These are phyloP conservation scores for Pseudopipra pipra DNA, from an alignment of 2,113 vertebrate genomes.

Conservation along the genomic window DNA sequence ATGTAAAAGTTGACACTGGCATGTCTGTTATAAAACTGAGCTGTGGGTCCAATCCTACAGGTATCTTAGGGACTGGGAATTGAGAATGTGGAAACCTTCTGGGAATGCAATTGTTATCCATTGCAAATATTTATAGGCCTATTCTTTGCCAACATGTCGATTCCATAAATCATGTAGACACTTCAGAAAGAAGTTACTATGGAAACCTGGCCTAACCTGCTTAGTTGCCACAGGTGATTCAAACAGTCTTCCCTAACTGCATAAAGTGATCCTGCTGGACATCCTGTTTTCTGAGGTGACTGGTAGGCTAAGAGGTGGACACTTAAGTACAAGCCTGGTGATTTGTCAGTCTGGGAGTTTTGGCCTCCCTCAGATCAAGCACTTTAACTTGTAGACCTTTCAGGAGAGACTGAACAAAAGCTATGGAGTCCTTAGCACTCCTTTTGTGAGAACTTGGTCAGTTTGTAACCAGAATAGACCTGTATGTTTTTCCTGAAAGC, in stretches of 20 bases:
- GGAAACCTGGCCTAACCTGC: not conserved
- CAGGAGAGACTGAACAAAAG: not conserved
- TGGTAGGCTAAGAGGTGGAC: not conserved
- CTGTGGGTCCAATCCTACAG: not conserved
- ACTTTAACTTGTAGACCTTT: not conserved
- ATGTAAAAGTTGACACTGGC: not conserved
- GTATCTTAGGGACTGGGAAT: not conserved
- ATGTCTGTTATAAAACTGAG: not conserved
- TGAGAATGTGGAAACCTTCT: not conserved
- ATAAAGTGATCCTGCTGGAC: not conserved
- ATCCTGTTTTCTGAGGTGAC: not conserved
- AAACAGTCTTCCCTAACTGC: not conserved
- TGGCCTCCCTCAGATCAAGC: accelerated
- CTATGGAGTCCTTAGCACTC: not conserved
- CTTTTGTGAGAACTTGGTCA: not conserved
- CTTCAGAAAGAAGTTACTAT: not conserved
- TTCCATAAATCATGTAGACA: not conserved
- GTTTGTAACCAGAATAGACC: not conserved
- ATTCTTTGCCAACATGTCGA: accelerated
- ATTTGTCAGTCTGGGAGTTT: not conserved
- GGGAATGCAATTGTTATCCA: not conserved
- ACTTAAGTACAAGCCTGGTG: not conserved
- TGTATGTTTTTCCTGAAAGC: not conserved
- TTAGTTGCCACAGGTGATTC: not conserved
- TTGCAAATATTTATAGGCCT: not conserved